phyloP scores from a whole-genome alignment of 1,140 invertebrate species.

The Megathymus violae region DNA sequence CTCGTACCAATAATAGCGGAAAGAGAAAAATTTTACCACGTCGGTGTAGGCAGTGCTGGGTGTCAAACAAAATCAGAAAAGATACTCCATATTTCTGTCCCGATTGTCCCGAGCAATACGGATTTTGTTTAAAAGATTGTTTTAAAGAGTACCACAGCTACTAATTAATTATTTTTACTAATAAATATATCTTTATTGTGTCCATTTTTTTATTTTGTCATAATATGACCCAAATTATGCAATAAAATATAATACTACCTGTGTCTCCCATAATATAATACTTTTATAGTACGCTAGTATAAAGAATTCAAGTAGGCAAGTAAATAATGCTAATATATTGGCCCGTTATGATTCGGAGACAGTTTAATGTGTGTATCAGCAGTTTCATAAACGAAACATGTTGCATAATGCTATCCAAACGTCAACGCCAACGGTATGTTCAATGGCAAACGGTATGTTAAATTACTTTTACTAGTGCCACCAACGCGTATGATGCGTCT shows the following conservation, averaged over 20 bases:
- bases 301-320: no score
- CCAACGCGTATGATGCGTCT: constrained; percentile 33
- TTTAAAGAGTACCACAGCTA: constrained; percentile 2
- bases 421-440: constrained; percentile 27
- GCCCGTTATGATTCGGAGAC: no score
- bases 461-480: constrained; percentile 27
- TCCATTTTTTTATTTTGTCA: no score
- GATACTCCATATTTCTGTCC: constrained; percentile 35
- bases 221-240: no score
- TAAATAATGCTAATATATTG: no score
- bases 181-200: no score
- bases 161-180: not conserved
- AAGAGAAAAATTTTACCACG: constrained; percentile 30
- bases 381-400: constrained; percentile 2
- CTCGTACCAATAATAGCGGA: constrained; percentile 26
- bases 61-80: constrained; percentile 31
- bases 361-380: no score
- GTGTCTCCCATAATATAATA: no score
- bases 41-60: constrained; percentile 34
- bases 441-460: constrained; percentile 28
- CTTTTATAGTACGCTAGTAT: no score
- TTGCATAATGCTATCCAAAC: constrained; percentile 33
- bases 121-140: no score
- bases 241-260: no score
- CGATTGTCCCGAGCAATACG: no score